Evolutionary conservation across 2,797 vertebrate species (phyloP).

Genomic region (Alosa sapidissima): DNA sequence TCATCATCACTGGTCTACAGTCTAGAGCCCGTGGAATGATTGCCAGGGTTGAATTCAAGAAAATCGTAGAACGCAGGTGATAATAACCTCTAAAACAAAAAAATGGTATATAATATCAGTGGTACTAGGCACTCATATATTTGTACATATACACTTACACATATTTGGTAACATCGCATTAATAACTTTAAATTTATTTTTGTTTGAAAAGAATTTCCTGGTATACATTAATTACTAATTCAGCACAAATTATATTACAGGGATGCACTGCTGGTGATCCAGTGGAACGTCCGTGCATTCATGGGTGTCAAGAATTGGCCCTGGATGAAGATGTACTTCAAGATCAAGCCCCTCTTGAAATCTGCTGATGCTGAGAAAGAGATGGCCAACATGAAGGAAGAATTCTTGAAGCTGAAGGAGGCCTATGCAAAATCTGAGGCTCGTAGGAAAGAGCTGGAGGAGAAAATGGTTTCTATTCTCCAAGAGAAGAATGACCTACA

Average conservation of each 20-base stretch:
- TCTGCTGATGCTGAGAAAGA: constrained; percentile 80
- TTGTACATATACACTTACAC: no score
- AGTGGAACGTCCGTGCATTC: constrained; percentile 83
- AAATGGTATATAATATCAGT: no score
- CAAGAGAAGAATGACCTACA: constrained; percentile 73
- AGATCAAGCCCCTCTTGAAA: constrained; percentile 81
- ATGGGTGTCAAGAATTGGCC: constrained; percentile 87
- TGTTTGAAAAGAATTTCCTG: no score
- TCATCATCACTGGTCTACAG: constrained; percentile 66
- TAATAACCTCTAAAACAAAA: no score
- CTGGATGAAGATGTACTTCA: constrained; percentile 85
- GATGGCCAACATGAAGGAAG: constrained; percentile 73
- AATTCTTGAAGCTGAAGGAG: constrained; percentile 68
- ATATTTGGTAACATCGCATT: no score
- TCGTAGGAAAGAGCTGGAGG: constrained; percentile 69
- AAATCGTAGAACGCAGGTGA: constrained; percentile 66
- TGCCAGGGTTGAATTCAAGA: constrained; percentile 66
- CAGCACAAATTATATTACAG: constrained; percentile 47
- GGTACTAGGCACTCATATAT: no score
- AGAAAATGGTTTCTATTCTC: constrained; percentile 71
- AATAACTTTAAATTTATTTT: no score
- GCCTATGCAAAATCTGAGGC: constrained; percentile 70
- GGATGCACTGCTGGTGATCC: constrained; percentile 76
- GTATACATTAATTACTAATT: no score
- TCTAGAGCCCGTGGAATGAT: constrained; percentile 59